phyloP scores from a whole-genome alignment of 2,888 invertebrate species.

The Sesia apiformis region DNA sequence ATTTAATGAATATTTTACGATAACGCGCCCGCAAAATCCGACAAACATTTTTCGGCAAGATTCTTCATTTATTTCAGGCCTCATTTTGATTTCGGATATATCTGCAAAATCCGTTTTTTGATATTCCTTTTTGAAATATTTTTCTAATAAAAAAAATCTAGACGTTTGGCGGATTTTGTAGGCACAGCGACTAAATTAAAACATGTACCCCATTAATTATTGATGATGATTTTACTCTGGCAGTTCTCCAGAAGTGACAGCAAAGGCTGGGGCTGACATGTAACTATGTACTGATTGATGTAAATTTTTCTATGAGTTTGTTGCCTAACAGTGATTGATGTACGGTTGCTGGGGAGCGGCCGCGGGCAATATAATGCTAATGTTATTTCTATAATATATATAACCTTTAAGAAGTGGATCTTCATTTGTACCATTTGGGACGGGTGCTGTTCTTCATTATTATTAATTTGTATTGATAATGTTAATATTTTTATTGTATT shows the following conservation, averaged over 20 bases:
- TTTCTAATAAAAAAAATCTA: too few relatives aligned
- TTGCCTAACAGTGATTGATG: constrained; percentile 49
- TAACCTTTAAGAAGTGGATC: constrained; percentile 12
- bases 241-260: constrained; percentile 14
- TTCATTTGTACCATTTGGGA: constrained; percentile 20
- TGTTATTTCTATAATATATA: constrained; percentile 9
- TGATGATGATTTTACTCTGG: too few relatives aligned
- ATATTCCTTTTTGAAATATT: too few relatives aligned
- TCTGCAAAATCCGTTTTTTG: too few relatives aligned
- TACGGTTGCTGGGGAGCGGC: constrained; percentile 25
- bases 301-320: constrained; percentile 71
- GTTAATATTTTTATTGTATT: constrained; percentile 1
- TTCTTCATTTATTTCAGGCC: too few relatives aligned
- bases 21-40: too few relatives aligned
- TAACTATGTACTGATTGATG: constrained; percentile 66
- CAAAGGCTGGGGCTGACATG: constrained; percentile 57
- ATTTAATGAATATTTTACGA: too few relatives aligned
- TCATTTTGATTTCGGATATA: too few relatives aligned
- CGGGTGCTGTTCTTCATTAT: constrained; percentile 44
- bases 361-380: constrained; percentile 19
- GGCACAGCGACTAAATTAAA: too few relatives aligned
- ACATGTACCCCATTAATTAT: too few relatives aligned
- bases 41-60: too few relatives aligned
- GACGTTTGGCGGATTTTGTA: too few relatives aligned
- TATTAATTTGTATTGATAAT: constrained; percentile 11